Evolutionary conservation across 2,113 vertebrate genomes (phyloP).

Genomic region (Odocoileus hemionus): DNA sequence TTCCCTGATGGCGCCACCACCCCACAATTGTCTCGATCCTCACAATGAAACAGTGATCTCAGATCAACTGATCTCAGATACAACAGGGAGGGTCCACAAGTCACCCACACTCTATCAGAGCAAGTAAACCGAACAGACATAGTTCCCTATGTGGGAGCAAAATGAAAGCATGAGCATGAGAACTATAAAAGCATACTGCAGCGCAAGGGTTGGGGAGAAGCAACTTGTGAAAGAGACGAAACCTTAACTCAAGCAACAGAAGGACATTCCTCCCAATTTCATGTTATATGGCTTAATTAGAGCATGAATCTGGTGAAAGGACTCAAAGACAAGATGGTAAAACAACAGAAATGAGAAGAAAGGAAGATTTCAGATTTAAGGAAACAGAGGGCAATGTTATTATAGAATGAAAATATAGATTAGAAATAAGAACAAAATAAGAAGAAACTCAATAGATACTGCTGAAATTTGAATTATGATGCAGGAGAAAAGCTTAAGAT

Average conservation of each 20-base stretch:
- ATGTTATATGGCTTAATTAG: fast-evolving
- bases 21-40: background rate
- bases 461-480: background rate
- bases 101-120: background rate
- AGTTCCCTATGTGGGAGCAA: background rate
- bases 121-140: background rate
- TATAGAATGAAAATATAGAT: background rate
- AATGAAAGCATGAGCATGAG: background rate
- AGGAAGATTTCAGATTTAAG: background rate
- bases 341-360: background rate
- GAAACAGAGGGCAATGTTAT: background rate
- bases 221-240: background rate
- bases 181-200: background rate
- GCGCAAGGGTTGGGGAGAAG: fast-evolving
- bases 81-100: background rate
- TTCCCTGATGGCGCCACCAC: background rate
- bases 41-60: background rate
- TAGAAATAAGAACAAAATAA: background rate
- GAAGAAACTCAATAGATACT: background rate
- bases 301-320: background rate
- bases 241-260: background rate
- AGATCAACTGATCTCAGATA: background rate
- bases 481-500: background rate
- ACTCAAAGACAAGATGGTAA: background rate
- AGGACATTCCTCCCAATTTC: background rate